These are phyloP conservation scores for Aleadryas rufinucha DNA, from an alignment of 2,113 vertebrate genomes.

Conservation along the genomic window DNA sequence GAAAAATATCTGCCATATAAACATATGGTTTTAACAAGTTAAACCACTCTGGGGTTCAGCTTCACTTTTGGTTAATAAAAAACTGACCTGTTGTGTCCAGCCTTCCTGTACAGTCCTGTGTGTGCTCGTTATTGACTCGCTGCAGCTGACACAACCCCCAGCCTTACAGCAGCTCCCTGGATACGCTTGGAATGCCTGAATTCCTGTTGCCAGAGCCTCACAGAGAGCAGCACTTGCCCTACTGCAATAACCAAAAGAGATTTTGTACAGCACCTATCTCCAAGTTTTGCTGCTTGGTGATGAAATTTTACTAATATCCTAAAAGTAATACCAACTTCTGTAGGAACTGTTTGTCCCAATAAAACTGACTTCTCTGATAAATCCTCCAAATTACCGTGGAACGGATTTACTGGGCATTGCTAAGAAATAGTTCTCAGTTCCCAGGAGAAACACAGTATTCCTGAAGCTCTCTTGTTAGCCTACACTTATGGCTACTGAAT, in stretches of 20 bases:
- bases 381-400: neutral
- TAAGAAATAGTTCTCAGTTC: neutral
- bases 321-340: neutral
- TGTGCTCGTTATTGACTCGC: constrained; percentile 38
- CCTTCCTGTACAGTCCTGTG: constrained; percentile 38
- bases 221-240: neutral
- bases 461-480: neutral
- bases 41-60: constrained; percentile 63
- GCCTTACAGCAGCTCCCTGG: neutral
- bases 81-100: constrained; percentile 71
- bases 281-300: neutral
- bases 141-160: neutral
- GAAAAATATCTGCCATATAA: constrained; percentile 54
- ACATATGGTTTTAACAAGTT: constrained; percentile 53
- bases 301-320: neutral
- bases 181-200: neutral
- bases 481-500: neutral
- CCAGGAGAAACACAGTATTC: neutral
- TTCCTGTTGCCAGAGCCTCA: neutral
- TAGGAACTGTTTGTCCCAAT: neutral
- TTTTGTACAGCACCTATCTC: neutral
- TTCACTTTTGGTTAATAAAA: constrained; percentile 78
- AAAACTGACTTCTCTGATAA: neutral
- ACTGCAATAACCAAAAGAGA: neutral
- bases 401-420: neutral